Evolutionary conservation across 2,113 vertebrate species (phyloP).

Genomic region (Tachysurus vachellii): DNA sequence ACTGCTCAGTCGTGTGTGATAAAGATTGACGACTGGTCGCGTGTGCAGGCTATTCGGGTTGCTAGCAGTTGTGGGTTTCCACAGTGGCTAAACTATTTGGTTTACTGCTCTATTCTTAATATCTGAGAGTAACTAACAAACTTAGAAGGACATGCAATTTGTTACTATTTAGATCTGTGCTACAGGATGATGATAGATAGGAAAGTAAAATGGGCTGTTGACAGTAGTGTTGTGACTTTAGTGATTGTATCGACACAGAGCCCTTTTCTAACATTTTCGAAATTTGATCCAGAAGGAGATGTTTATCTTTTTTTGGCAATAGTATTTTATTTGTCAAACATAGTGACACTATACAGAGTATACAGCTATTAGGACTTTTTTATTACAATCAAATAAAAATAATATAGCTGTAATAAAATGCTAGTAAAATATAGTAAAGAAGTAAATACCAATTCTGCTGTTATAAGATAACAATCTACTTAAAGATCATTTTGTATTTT

Average conservation of each 20-base stretch:
- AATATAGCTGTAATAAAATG: too few relatives aligned
- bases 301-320: background rate
- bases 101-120: background rate
- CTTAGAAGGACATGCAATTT: background rate
- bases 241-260: background rate
- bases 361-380: too few relatives aligned
- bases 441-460: background rate
- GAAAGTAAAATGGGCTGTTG: background rate
- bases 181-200: background rate
- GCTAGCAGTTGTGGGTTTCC: background rate
- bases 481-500: background rate
- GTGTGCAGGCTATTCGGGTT: background rate
- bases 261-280: background rate
- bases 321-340: too few relatives aligned
- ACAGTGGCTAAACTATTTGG: background rate
- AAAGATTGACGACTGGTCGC: slow-evolving; percentile 15
- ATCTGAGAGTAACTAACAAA: background rate
- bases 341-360: too few relatives aligned
- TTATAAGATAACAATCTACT: background rate
- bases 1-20: slow-evolving; percentile 8
- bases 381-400: too few relatives aligned
- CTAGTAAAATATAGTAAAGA: too few relatives aligned
- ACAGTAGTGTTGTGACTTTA: background rate
- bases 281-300: background rate
- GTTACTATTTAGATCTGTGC: background rate